Base-by-base conservation (phyloP, 1,140 invertebrate genomes). In the Heliconius hewitsoni region DNA sequence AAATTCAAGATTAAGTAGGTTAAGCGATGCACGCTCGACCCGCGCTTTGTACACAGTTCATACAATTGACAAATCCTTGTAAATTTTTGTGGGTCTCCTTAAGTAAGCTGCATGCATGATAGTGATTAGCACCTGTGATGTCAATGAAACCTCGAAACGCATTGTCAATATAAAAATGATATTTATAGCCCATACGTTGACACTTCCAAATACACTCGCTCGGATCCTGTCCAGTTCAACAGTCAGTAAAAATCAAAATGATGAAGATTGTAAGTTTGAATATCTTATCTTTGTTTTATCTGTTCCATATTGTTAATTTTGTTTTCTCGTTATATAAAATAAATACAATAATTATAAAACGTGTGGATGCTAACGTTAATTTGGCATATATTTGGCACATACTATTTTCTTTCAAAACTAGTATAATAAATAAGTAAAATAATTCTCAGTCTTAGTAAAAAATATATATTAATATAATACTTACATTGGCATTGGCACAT, bases 31-130 rank as follows among this genome's bases (percentile, higher is more conserved):
- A 86, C 79, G 82, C 81, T 74, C 71, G 42, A 60, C 50, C 75
- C 78, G 74, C 82, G 76, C 74, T 84, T 73, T 72, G 81, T 60
- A 90, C 89, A 89, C 87, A 93, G 90, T 93, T 92, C 89, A 90
- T 88, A 89, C 90, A 88, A 94, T 93, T 91, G 85, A 92, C 90
- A 90, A 90, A 94, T 89, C 87, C 84, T 86, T 82, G 90, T 89
- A 91, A 88, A 87, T 90, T 90, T 37, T 91, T 83, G 82, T 90
- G 89, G 88, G 89, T 90, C 88, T 87, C 85, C 89, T 90, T 86
- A 93, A 93, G 92, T 91, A 94, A 92, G 91, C 88, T 91, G 89
- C 92, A 92, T 91, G 86, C 89, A 90, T 88, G 85, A 91, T 91
- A 88, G 86, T 94, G 86, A 93, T 94, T 94, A 94, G 88, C 93